A percentile compares a stretch with the other conserved stretches of the same genome.
phyloP scores from a whole-genome alignment of 2,113 vertebrate species.

The Ciconia stormi region DNA sequence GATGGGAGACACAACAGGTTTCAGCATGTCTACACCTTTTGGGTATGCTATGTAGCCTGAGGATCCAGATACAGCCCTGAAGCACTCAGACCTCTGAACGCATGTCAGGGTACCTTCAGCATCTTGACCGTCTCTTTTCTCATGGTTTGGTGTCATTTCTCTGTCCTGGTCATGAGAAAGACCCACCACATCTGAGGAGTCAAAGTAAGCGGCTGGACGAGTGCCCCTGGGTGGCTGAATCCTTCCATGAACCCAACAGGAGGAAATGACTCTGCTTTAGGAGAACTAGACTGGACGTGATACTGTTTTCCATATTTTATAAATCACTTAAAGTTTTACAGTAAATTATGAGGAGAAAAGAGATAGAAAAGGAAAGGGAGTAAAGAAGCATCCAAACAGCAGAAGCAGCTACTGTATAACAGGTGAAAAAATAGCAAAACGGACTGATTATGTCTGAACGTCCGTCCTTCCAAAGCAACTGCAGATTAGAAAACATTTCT shows the following conservation, averaged over 20 bases:
- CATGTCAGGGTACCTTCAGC: neutral
- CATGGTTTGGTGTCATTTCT: neutral
- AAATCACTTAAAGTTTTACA: neutral
- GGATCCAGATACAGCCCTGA: neutral
- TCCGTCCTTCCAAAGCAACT: neutral
- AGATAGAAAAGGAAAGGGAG: neutral
- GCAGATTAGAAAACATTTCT: neutral
- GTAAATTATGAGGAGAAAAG: neutral
- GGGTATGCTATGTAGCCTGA: neutral
- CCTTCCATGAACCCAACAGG: neutral
- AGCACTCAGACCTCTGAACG: neutral
- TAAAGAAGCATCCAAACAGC: neutral
- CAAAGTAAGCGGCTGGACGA: neutral
- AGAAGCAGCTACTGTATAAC: neutral
- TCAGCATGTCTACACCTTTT: neutral
- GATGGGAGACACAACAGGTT: neutral
- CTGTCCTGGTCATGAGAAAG: neutral
- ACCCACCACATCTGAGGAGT: neutral
- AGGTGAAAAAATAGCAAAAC: neutral
- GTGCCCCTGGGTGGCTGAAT: neutral
- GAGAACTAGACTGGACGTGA: neutral
- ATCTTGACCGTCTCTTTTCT: neutral
- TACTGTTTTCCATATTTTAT: neutral
- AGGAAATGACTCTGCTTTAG: neutral
- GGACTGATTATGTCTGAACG: neutral